These are phyloP conservation scores for Coenonympha glycerion DNA, from an alignment of 2,888 invertebrate genomes.

Conservation along the genomic window DNA sequence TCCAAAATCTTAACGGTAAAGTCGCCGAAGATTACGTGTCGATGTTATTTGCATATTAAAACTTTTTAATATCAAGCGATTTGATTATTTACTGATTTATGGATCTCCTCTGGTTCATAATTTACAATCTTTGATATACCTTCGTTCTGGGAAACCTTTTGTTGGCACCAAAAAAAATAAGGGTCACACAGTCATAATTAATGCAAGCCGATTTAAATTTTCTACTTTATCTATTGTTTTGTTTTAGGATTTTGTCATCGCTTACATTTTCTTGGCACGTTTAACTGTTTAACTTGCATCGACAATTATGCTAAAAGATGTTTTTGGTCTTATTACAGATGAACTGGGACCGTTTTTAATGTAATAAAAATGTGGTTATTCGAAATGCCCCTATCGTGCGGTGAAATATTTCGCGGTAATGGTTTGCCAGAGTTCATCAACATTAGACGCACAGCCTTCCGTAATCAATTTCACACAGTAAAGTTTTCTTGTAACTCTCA, in stretches of 20 bases:
- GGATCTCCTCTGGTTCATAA: conserved; percentile 1
- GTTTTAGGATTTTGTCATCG: too few relatives aligned
- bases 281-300: too few relatives aligned
- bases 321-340: too few relatives aligned
- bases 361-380: too few relatives aligned
- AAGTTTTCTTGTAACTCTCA: conserved; percentile 49
- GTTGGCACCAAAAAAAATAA: conserved; percentile 1
- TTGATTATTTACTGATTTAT: conserved; percentile 7
- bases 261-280: too few relatives aligned
- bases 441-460: conserved; percentile 26
- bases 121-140: not conserved
- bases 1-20: conserved; percentile 30
- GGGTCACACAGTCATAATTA: not conserved
- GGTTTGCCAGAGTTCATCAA: conserved; percentile 21
- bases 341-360: too few relatives aligned
- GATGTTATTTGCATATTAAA: not conserved
- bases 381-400: not conserved
- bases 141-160: conserved; percentile 2
- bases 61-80: not conserved
- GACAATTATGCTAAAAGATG: too few relatives aligned
- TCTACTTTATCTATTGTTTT: too few relatives aligned
- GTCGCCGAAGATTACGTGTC: conserved; percentile 5
- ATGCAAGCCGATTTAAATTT: not conserved
- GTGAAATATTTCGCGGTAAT: conserved; percentile 4
- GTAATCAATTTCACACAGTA: conserved; percentile 44